phyloP scores from a whole-genome alignment of 2,113 vertebrate species.

The Leucosticte australis region DNA sequence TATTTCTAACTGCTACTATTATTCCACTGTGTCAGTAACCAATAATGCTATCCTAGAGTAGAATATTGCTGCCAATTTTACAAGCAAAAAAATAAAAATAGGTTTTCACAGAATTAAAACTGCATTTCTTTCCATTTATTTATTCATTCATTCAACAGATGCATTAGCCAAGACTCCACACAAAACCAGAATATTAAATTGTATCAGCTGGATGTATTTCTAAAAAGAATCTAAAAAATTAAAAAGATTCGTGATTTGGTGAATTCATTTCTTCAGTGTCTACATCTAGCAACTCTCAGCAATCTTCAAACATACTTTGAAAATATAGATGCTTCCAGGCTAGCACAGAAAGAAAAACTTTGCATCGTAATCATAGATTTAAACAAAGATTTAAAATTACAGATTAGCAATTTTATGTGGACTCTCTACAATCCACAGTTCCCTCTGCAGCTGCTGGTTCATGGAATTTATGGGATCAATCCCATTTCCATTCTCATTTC shows the following conservation, averaged over 20 bases:
- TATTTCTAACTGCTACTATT: constrained; percentile 4
- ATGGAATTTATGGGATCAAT: constrained; percentile 11
- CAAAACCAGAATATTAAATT: constrained; percentile 51
- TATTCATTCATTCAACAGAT: constrained; percentile 57
- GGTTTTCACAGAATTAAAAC: constrained; percentile 51
- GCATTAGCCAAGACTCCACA: constrained; percentile 34
- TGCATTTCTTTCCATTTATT: constrained; percentile 57
- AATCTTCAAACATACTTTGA: not conserved
- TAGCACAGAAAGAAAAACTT: constrained; percentile 27
- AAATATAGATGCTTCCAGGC: not conserved
- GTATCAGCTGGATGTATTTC: constrained; percentile 32
- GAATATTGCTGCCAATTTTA: constrained; percentile 45
- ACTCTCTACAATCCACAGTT: not conserved
- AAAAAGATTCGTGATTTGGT: not conserved
- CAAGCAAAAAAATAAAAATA: constrained; percentile 40
- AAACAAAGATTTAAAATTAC: constrained; percentile 53
- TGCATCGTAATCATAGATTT: not conserved
- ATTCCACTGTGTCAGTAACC: constrained; percentile 12
- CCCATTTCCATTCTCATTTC: constrained; percentile 8
- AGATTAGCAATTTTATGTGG: constrained; percentile 24
- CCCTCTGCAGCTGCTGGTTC: constrained; percentile 27
- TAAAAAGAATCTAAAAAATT: constrained; percentile 26
- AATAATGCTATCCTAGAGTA: not conserved
- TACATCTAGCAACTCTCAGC: not conserved
- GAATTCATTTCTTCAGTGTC: constrained; percentile 28